Evolutionary conservation across 2,888 invertebrate species (phyloP).

Genomic region (Andrena fulva): DNA sequence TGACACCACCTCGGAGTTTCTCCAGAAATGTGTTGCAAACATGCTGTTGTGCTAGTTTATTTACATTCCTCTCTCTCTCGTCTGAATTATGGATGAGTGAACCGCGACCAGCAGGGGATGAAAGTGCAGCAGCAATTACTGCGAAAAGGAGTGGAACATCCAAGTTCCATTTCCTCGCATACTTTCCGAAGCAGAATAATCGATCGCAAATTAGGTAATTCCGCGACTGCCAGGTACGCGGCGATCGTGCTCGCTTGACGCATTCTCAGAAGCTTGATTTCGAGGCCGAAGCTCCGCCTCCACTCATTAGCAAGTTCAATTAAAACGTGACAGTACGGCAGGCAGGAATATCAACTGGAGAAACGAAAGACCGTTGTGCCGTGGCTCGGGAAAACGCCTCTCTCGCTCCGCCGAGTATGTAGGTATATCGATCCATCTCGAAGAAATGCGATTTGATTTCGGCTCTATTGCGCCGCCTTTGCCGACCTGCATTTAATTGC

Average conservation of each 20-base stretch:
- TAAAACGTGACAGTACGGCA: constrained; percentile 5
- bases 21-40: neutral
- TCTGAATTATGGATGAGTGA: too few species aligned
- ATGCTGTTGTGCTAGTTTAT: too few species aligned
- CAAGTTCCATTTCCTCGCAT: too few species aligned
- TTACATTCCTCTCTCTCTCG: too few species aligned
- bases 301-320: constrained; percentile 11
- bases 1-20: neutral
- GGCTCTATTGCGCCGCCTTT: constrained; percentile 44
- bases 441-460: constrained; percentile 12
- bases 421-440: constrained; percentile 22
- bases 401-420: neutral
- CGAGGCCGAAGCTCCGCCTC: neutral
- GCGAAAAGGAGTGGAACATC: too few species aligned
- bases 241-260: neutral
- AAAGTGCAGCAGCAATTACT: too few species aligned
- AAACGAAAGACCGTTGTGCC: neutral
- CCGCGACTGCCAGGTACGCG: neutral
- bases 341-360: neutral
- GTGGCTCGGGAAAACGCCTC: neutral
- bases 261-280: neutral
- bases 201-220: neutral
- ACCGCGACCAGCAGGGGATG: too few species aligned
- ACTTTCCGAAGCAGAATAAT: neutral
- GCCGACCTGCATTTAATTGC: constrained; percentile 50